Evolutionary conservation across 2,113 vertebrate species (phyloP).

Genomic region (Pantherophis guttatus): DNA sequence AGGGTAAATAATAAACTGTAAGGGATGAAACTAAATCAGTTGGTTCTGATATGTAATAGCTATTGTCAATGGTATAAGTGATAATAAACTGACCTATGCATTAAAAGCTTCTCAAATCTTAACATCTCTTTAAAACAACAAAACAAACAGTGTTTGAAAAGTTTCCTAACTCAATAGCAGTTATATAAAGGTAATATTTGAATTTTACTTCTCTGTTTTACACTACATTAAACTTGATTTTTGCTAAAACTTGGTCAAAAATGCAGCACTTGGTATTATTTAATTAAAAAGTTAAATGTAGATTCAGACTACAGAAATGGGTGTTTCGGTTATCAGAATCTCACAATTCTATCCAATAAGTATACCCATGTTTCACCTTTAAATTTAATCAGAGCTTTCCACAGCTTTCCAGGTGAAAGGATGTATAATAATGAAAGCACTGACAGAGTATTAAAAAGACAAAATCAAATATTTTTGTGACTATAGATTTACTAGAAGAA

Average conservation of each 20-base stretch:
- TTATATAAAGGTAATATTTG: not conserved
- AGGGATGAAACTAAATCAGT: not conserved
- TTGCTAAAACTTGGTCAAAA: conserved; percentile 9
- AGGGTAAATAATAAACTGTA: not conserved
- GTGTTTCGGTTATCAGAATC: conserved; percentile 32
- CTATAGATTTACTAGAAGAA: not conserved
- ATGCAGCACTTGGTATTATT: conserved; percentile 31
- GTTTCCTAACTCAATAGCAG: not conserved
- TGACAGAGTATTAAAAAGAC: not conserved
- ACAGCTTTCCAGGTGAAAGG: not conserved
- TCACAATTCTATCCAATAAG: conserved; percentile 27
- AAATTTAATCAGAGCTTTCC: not conserved
- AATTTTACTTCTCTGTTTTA: not conserved
- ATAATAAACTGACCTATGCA: not conserved
- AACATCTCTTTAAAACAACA: not conserved
- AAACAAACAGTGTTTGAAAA: not conserved
- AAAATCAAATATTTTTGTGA: conserved; percentile 35
- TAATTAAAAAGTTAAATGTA: conserved; percentile 41
- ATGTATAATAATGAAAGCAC: conserved; percentile 14
- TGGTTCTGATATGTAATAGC: not conserved
- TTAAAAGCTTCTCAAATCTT: not conserved
- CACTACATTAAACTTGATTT: conserved; percentile 24
- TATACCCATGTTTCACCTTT: conserved; percentile 28
- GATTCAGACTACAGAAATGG: conserved; percentile 35
- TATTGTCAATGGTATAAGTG: not conserved